Conservation (phyloP, 2,797 vertebrate species). For the Rhinichthys osculus region DNA sequence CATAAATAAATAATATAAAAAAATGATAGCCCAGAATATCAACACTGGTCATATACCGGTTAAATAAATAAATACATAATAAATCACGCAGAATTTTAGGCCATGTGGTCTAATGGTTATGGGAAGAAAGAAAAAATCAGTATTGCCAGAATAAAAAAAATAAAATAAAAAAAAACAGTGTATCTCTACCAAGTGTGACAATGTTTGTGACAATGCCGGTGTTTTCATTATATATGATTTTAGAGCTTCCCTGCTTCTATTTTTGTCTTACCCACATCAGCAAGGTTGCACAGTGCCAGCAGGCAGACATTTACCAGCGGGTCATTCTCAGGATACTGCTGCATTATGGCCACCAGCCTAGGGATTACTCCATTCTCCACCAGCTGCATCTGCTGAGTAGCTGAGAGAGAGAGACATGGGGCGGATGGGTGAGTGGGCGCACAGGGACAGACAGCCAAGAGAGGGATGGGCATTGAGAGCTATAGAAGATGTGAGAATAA, state of each 20-base stretch:
- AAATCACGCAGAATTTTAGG: background rate
- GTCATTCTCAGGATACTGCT: slow-evolving; percentile 84
- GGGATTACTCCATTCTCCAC: slow-evolving; percentile 85
- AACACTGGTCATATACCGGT: background rate
- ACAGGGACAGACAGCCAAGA: slow-evolving; percentile 23
- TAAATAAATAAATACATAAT: background rate
- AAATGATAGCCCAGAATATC: background rate
- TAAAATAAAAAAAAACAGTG: background rate
- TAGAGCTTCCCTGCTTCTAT: background rate
- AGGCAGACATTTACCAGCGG: slow-evolving; percentile 87
- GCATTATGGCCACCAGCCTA: slow-evolving; percentile 84
- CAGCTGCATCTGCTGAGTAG: slow-evolving; percentile 85
- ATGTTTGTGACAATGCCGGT: background rate
- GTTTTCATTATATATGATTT: slow-evolving; percentile 5
- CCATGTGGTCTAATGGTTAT: background rate
- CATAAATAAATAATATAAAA: background rate
- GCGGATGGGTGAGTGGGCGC: background rate
- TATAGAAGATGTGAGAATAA: slow-evolving; percentile 14
- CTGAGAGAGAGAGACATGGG: slow-evolving; percentile 67
- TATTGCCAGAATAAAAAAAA: background rate
- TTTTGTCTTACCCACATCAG: slow-evolving; percentile 83
- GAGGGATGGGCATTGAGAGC: slow-evolving; percentile 11
- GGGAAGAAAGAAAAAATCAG: background rate
- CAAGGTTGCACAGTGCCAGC: slow-evolving; percentile 88
- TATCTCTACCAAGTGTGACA: background rate